phyloP scores from a whole-genome alignment of 64 coral and sea anemone species.

The Montipora efflorescens region DNA sequence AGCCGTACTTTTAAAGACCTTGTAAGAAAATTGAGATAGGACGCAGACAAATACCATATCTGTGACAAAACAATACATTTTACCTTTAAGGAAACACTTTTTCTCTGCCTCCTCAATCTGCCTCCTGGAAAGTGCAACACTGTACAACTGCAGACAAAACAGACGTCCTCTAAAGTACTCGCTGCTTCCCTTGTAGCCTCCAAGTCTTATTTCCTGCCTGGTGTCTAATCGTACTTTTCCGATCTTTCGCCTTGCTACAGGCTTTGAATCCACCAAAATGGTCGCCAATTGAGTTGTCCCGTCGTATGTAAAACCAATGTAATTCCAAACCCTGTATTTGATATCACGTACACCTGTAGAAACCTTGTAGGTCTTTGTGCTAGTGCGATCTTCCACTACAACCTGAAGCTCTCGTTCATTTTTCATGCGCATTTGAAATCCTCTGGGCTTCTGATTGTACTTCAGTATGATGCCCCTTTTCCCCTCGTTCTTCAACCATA shows the following conservation, averaged over 20 bases:
- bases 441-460: conserved; percentile 55
- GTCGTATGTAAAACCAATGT: conserved; percentile 77
- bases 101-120: conserved; percentile 72
- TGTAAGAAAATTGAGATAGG: no score
- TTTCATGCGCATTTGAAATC: conserved; percentile 74
- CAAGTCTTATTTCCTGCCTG: conserved; percentile 63
- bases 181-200: conserved; percentile 32
- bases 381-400: conserved; percentile 49
- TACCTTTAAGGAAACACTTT: conserved; percentile 61
- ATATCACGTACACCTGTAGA: conserved; percentile 19
- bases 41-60: no score
- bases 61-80: background rate
- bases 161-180: conserved; percentile 70
- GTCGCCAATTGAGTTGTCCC: conserved; percentile 59
- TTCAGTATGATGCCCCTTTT: conserved; percentile 73
- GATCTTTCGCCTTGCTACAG: conserved; percentile 53
- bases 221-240: conserved; percentile 75
- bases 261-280: conserved; percentile 80
- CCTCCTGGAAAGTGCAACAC: conserved; percentile 46
- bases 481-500: conserved; percentile 76
- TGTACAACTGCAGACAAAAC: conserved; percentile 83
- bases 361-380: conserved; percentile 2
- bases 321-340: conserved; percentile 79
- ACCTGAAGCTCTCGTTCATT: conserved; percentile 41
- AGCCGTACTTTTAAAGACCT: no score